Evolutionary conservation across 1,140 invertebrate genomes (phyloP).

Genomic region (Dendrolimus punctatus): DNA sequence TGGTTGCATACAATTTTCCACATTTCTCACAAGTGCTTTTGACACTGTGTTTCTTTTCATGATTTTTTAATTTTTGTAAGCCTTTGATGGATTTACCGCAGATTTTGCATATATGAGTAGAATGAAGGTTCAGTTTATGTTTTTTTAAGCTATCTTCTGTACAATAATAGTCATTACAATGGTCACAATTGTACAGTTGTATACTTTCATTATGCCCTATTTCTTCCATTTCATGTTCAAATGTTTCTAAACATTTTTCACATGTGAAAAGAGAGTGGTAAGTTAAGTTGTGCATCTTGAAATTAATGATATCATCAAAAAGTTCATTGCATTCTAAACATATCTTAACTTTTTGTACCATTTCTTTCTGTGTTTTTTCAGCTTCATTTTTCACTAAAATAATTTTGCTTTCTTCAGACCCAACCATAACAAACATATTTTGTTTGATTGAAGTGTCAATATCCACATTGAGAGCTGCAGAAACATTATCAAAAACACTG

Average conservation of each 20-base stretch:
- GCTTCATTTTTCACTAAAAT: conserved; percentile 31
- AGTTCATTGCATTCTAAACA: conserved; percentile 31
- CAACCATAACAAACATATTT: conserved; percentile 31
- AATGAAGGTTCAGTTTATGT: conserved; percentile 35
- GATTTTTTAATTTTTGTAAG: conserved; percentile 35
- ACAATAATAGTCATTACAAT: conserved; percentile 28
- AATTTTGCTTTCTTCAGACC: conserved; percentile 29
- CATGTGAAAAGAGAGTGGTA: conserved; percentile 34
- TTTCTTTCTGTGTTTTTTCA: conserved; percentile 14
- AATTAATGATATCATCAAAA: conserved; percentile 23
- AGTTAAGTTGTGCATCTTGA: conserved; percentile 33
- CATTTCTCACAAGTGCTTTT: conserved; percentile 51
- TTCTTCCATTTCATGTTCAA: conserved; percentile 29
- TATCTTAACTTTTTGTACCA: conserved; percentile 12
- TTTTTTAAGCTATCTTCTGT: conserved; percentile 28
- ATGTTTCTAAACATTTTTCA: conserved; percentile 36
- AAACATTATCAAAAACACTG: conserved; percentile 33
- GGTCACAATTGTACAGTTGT: conserved; percentile 33
- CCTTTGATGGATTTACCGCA: conserved; percentile 45
- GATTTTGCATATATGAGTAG: conserved; percentile 35
- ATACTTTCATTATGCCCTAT: conserved; percentile 20
- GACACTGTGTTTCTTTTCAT: conserved; percentile 42
- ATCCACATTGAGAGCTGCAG: conserved; percentile 22
- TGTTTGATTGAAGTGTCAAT: conserved; percentile 17
- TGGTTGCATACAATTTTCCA: conserved; percentile 48